phyloP scores from a whole-genome alignment of 1,140 invertebrate species.

The Drosophila arawakana region DNA sequence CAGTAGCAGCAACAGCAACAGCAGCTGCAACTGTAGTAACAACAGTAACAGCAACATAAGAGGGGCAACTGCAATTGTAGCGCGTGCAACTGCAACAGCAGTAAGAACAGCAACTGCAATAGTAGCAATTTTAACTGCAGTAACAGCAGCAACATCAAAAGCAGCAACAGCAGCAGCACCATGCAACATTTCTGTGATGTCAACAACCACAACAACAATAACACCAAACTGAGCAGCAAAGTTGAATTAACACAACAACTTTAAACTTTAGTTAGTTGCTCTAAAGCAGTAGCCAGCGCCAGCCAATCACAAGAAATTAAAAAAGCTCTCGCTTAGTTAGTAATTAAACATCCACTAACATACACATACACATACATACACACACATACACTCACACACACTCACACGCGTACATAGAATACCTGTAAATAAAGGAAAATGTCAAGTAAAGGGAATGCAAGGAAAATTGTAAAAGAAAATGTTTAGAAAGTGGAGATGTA shows the following conservation, averaged over 20 bases:
- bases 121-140: no score
- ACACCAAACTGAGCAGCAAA: conserved; percentile 5
- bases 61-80: no score
- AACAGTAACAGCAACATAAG: no score
- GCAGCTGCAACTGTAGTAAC: no score
- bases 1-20: conserved; percentile 19
- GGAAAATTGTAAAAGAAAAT: background rate
- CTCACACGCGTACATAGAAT: background rate
- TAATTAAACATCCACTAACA: background rate
- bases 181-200: conserved; percentile 66
- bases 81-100: no score
- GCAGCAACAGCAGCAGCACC: conserved; percentile 26
- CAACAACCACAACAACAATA: conserved; percentile 49
- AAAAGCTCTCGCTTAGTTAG: conserved; percentile 10
- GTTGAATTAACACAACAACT: background rate
- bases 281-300: background rate
- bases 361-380: conserved; percentile 13
- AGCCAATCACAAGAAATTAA: conserved; percentile 14
- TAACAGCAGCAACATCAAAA: no score
- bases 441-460: background rate
- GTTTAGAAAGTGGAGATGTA: conserved; percentile 32
- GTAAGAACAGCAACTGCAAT: no score
- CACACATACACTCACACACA: conserved; percentile 8
- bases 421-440: conserved; percentile 34
- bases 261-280: conserved; percentile 12